Base-by-base conservation (phyloP, 2,797 vertebrate genomes). In the Trachurus trachurus region DNA sequence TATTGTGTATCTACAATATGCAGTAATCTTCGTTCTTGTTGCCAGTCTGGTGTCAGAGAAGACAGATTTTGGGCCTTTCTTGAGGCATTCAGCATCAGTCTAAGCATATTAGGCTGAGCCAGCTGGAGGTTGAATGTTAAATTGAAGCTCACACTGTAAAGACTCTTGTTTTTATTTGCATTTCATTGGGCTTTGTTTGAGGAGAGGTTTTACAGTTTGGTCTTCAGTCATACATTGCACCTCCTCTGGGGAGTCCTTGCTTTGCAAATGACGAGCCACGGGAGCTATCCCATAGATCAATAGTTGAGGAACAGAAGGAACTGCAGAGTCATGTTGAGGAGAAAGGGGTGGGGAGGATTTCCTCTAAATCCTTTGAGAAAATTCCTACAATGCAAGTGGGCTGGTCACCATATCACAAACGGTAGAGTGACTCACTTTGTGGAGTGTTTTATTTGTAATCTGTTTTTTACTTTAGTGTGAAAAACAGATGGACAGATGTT, bases 341-440 rank as follows among this genome's bases (percentile, higher is more conserved):
- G 68, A 66, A 71, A 83, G 71, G 87, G 67, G 65, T 56, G 81
- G 77, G 80, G 83, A 88, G 82, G 87, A 88, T 89, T 90, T 90
- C 86, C 85, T 89, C 62, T 85, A 49, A 8, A 2, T 50, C 59
- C 66, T 83, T 82, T 78, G 54, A 82, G 66, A 82, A 82, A 86
- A 67, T 78, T 75, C 82, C 60, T 66, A 17, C 75, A 73, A 66
- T 70, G 72, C 49, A 19, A 81, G 40, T 17, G 42, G 61, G 31
- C 31, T 34, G 31, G 56, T 44, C 44, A 4, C 63, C 37, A 40
- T 5, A 58, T 77, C 54, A 53, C 60, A 72, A 56, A 53, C 54
- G 68, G 60, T 15, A 21, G 17, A 59, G 29, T 31, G 70, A 71
- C 59, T 66, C 45, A 49, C 59, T 65, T 71, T 47, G 11, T 63